These are phyloP conservation scores for Pinna nobilis DNA, from an alignment of 1,140 invertebrate species.

Conservation along the genomic window DNA sequence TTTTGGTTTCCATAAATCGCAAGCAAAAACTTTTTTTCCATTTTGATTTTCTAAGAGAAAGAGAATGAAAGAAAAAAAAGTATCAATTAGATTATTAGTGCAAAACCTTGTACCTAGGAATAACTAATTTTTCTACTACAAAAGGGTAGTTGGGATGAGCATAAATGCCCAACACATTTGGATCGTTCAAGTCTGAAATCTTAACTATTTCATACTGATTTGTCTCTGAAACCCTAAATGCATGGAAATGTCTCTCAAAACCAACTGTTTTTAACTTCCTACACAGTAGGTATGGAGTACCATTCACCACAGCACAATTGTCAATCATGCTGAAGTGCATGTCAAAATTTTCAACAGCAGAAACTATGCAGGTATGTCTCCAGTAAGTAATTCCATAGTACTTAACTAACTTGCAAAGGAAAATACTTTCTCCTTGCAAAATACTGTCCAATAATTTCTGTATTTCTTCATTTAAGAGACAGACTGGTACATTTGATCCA, in stretches of 20 bases:
- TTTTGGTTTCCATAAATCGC: background rate
- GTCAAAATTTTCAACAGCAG: background rate
- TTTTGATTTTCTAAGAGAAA: constrained; percentile 3
- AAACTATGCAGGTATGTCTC: background rate
- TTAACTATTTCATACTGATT: constrained; percentile 14
- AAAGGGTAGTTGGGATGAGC: background rate
- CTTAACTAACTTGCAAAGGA: constrained; percentile 11
- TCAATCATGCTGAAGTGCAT: background rate
- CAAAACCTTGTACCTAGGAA: constrained; percentile 8
- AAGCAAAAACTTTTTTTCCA: constrained; percentile 17
- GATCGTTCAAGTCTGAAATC: constrained; percentile 2
- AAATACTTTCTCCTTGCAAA: constrained; percentile 2
- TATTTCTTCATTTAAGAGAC: constrained; percentile 1
- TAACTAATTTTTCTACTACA: background rate
- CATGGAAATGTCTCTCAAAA: constrained; percentile 22
- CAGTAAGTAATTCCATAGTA: constrained; percentile 1
- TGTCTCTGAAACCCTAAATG: background rate
- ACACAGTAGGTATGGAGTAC: background rate
- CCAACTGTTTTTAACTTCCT: background rate
- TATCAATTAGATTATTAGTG: too few relatives aligned
- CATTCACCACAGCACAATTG: constrained; percentile 1
- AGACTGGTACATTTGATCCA: background rate
- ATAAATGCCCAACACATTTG: constrained; percentile 12
- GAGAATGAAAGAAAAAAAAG: too few relatives aligned
- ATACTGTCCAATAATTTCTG: constrained; percentile 3